phyloP scores from a whole-genome alignment of 2,113 vertebrate genomes.

The Esox niger region DNA sequence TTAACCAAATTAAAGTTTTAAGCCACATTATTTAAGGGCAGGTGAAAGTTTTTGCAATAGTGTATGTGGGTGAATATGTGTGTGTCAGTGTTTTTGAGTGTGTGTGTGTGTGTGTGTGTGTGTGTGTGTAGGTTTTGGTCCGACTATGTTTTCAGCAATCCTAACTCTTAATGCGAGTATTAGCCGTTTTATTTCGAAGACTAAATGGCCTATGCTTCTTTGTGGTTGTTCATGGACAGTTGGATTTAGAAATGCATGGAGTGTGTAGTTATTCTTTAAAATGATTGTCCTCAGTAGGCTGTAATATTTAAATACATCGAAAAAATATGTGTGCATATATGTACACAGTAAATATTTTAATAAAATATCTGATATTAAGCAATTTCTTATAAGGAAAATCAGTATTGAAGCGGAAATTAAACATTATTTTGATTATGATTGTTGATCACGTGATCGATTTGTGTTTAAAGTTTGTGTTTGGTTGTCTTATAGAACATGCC shows the following conservation, averaged over 20 bases:
- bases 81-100: too few relatives aligned
- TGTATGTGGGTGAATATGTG: too few relatives aligned
- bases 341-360: too few relatives aligned
- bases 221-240: background rate
- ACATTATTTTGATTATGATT: background rate
- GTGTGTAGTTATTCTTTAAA: background rate
- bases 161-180: background rate
- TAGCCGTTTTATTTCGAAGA: background rate
- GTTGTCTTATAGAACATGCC: conserved; percentile 78
- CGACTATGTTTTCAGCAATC: background rate
- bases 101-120: background rate
- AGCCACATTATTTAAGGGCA: too few relatives aligned
- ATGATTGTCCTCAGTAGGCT: too few relatives aligned
- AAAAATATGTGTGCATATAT: too few relatives aligned
- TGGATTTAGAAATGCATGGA: background rate
- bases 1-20: too few relatives aligned
- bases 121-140: background rate
- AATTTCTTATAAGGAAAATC: background rate
- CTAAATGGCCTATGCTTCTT: background rate
- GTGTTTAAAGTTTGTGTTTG: background rate
- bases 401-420: background rate
- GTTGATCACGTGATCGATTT: background rate
- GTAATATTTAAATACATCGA: too few relatives aligned
- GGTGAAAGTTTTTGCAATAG: too few relatives aligned
- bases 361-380: background rate